Evolutionary conservation across 2,113 vertebrate species (phyloP), one percentile per base, ranked within the genome.

Genomic region (Pachypanchax playfairii): DNA sequence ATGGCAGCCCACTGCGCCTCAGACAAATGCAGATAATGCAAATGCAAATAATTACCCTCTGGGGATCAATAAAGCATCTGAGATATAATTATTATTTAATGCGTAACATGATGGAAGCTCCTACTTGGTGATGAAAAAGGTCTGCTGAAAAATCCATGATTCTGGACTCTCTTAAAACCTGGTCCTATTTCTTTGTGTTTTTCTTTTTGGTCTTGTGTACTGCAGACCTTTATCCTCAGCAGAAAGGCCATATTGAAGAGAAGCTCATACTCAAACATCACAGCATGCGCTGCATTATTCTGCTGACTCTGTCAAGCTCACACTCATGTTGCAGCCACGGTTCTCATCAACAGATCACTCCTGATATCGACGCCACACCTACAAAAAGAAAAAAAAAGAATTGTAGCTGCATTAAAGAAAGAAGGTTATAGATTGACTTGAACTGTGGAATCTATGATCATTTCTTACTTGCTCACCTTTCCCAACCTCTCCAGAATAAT

Each of bases 271-370:
- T 61, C 22, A 73, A 31, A 22, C 12, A 48, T 56, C 68, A 46
- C 59, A 56, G 52, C 29, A 22, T 35, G 46, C 75, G 70, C 85
- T 77, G 61, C 71, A 69, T 85, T 85, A 76, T 73, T 46, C 68
- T 46, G 73, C 65, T 69, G 38, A 56, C 55, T 46, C 46, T 77
- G 64, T 67, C 54, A 1, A 65, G 42, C 67, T 66, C 47, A 44
- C 65, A 64, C 68, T 74, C 59, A 42, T 65, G 79, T 79, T 68
- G 60, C 70, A 76, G 56, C 73, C 60, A 71, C 70, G 72, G 63
- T 67, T 80, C 60, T 75, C 83, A 87, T 88, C 85, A 86, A 66
- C 67, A 79, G 70, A 80, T 82, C 81, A 53, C 65, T 84, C 65
- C 53, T 61, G 46, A 77, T 79, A 76, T 87, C 74, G 85, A 65